phyloP scores from a whole-genome alignment of 2,797 vertebrate species.

The Ciconia nigra region DNA sequence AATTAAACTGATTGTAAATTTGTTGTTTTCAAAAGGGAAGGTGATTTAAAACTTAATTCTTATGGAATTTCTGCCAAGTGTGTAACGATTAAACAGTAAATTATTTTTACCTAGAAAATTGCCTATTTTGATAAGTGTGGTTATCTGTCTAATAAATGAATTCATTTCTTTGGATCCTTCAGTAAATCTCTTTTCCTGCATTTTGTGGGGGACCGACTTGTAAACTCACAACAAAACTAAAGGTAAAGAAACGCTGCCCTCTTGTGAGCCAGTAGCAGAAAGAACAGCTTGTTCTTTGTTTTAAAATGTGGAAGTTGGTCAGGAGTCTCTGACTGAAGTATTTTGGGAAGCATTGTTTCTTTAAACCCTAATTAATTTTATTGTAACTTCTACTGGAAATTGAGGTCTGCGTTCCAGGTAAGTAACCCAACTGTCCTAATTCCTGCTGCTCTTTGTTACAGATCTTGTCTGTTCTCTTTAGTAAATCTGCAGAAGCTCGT shows the following conservation, averaged over 20 bases:
- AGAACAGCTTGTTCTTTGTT: neutral
- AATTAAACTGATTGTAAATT: neutral
- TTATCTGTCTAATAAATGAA: neutral
- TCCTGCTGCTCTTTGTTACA: neutral
- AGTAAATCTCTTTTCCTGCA: neutral
- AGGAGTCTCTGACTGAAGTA: neutral
- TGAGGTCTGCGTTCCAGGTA: neutral
- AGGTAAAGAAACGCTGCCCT: constrained; percentile 22
- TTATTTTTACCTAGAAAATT: neutral
- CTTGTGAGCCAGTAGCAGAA: neutral
- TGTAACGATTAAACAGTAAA: neutral
- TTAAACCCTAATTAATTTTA: neutral
- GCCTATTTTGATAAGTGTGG: neutral
- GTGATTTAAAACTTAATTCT: neutral
- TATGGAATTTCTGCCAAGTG: neutral
- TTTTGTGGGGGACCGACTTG: neutral
- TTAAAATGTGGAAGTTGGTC: neutral
- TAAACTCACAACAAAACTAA: neutral
- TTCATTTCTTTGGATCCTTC: neutral
- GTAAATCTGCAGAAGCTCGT: neutral
- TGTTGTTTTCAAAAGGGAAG: neutral
- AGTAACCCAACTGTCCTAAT: neutral
- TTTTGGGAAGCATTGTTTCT: neutral
- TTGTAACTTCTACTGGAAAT: neutral
- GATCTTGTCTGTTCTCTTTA: neutral